Conservation (phyloP, 1,140 invertebrate genomes). For the Drosophila seguyi region DNA sequence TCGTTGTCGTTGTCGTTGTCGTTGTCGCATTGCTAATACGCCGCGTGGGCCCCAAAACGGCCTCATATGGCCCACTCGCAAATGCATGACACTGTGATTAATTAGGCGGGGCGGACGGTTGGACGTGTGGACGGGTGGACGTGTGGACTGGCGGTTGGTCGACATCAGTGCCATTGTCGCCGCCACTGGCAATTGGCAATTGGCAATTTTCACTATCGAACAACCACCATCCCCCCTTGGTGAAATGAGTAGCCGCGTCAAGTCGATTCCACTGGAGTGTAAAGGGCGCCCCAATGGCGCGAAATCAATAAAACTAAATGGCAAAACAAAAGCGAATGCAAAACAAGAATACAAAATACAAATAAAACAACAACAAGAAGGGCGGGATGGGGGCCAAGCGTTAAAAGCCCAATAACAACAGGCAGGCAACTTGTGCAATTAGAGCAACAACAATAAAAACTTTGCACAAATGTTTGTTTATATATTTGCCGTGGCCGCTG, state of each 20-base stretch:
- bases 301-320: conserved; percentile 80
- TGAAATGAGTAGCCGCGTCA: conserved; percentile 12
- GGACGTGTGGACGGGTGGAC: background rate
- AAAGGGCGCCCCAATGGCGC: conserved; percentile 72
- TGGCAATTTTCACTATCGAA: conserved; percentile 48
- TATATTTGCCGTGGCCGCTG: conserved; percentile 47
- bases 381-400: background rate
- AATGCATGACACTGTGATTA: conserved; percentile 79
- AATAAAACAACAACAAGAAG: conserved; percentile 30
- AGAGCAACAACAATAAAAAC: conserved; percentile 57
- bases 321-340: conserved; percentile 38
- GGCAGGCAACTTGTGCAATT: conserved; percentile 44
- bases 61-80: conserved; percentile 57
- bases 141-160: conserved; percentile 21
- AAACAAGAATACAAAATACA: conserved; percentile 19
- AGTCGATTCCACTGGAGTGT: conserved; percentile 47
- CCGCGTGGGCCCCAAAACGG: conserved; percentile 62
- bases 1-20: conserved; percentile 26
- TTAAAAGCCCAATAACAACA: conserved; percentile 34
- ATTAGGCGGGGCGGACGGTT: conserved; percentile 51
- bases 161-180: conserved; percentile 42
- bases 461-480: conserved; percentile 67
- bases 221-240: background rate
- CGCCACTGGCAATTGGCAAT: conserved; percentile 40
- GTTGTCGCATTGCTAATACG: conserved; percentile 72